Conservation (phyloP, 1,140 invertebrate genomes). For the Drosophila sturtevanti region DNA sequence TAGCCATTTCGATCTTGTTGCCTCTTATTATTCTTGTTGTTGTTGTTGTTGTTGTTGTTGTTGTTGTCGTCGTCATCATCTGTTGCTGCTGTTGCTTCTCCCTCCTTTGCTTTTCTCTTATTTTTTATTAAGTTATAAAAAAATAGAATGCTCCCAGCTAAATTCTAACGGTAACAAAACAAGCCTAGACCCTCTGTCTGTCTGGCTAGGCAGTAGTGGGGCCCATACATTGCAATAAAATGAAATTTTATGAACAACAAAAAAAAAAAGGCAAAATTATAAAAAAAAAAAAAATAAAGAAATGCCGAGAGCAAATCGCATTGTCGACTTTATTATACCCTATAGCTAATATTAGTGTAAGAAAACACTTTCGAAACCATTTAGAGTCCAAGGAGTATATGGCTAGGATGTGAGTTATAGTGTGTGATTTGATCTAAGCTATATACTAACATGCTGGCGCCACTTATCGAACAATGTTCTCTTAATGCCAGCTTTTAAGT, state of each 20-base stretch:
- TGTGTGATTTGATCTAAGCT: no score
- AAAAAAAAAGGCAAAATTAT: conserved; percentile 25
- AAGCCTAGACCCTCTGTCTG: conserved; percentile 49
- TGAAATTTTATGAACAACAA: conserved; percentile 72
- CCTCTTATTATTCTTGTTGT: no score
- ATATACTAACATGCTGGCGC: no score
- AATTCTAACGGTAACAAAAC: conserved; percentile 62
- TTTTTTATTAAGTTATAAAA: conserved; percentile 79
- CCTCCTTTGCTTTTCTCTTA: conserved; percentile 6
- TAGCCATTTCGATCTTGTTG: not conserved
- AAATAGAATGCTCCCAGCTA: conserved; percentile 41
- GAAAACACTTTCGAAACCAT: no score
- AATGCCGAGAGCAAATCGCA: conserved; percentile 34
- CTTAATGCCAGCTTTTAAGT: no score
- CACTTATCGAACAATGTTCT: no score
- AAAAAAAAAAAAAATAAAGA: conserved; percentile 53
- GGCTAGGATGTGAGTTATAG: no score
- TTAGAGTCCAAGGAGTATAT: no score
- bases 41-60: not conserved
- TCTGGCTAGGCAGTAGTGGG: conserved; percentile 16
- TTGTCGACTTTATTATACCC: not conserved
- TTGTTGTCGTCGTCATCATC: not conserved
- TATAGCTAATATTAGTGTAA: no score
- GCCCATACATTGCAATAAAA: conserved; percentile 71
- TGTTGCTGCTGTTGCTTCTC: conserved; percentile 8